Percentiles rank a stretch among this genome's conserved stretches.
phyloP scores from a whole-genome alignment of 64 coral and sea anemone genomes.

The Catalaphyllia jardinei region DNA sequence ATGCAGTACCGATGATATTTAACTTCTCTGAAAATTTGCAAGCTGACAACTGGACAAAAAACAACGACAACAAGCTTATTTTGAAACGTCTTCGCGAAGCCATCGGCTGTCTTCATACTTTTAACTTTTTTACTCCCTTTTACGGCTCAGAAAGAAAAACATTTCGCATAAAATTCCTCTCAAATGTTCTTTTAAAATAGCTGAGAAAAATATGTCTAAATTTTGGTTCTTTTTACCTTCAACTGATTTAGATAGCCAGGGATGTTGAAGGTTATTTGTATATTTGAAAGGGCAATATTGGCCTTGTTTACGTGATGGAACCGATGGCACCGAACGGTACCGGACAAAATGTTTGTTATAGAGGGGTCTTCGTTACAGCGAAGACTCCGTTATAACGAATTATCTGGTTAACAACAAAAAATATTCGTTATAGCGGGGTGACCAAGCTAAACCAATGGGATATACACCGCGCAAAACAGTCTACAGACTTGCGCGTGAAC shows the following conservation, averaged over 20 bases:
- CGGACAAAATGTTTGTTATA: no score
- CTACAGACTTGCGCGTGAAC: no score
- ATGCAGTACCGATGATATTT: slow-evolving; percentile 3
- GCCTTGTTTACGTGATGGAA: no score
- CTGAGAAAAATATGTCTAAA: slow-evolving; percentile 3
- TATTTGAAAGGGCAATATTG: no score
- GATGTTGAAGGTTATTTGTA: no score
- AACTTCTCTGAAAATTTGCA: slow-evolving; percentile 19
- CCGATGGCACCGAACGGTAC: no score
- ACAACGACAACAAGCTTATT: slow-evolving; percentile 62
- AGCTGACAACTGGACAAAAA: slow-evolving; percentile 1
- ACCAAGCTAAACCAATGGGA: no score
- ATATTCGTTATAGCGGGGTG: no score
- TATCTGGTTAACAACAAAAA: no score
- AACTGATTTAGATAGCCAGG: not conserved
- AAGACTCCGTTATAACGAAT: no score
- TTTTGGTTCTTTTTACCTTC: slow-evolving; percentile 72
- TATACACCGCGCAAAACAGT: no score
- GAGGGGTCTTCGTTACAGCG: no score
- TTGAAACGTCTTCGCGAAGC: slow-evolving; percentile 68
- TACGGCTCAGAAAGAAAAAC: slow-evolving; percentile 8
- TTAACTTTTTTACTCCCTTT: slow-evolving; percentile 63
- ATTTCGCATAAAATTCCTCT: slow-evolving; percentile 33
- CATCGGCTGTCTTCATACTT: slow-evolving; percentile 55
- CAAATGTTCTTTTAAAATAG: slow-evolving; percentile 48